phyloP scores from a whole-genome alignment of 2,888 invertebrate genomes.

The Ennomos fuscantarius region DNA sequence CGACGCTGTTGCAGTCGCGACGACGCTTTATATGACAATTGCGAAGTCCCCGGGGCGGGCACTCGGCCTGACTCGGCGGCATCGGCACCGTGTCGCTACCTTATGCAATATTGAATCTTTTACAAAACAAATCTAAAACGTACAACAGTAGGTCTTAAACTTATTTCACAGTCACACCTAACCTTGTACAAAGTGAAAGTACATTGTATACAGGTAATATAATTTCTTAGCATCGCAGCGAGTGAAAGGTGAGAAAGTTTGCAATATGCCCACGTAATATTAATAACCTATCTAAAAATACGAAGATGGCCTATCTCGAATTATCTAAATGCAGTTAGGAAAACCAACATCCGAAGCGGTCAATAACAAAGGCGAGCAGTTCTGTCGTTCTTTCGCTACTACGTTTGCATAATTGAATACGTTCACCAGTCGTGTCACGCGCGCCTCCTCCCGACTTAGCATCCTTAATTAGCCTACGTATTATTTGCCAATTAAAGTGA shows the following conservation, averaged over 20 bases:
- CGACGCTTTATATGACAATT: conserved; percentile 81
- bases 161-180: conserved; percentile 24
- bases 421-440: conserved; percentile 80
- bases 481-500: conserved; percentile 86
- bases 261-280: conserved; percentile 30
- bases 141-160: conserved; percentile 19
- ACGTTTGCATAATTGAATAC: conserved; percentile 84
- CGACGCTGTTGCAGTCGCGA: conserved; percentile 61
- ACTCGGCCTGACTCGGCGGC: conserved; percentile 58
- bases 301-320: conserved; percentile 11
- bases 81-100: conserved; percentile 49
- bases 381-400: conserved; percentile 72
- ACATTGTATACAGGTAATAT: conserved; percentile 44
- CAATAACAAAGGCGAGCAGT: conserved; percentile 54
- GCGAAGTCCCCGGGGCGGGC: conserved; percentile 70
- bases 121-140: conserved; percentile 38
- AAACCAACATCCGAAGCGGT: conserved; percentile 45
- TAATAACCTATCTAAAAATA: conserved; percentile 18
- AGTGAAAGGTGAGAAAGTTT: conserved; percentile 68
- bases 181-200: conserved; percentile 50
- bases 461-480: conserved; percentile 85
- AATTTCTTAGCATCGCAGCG: conserved; percentile 44
- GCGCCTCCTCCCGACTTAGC: conserved; percentile 81
- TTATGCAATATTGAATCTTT: conserved; percentile 51
- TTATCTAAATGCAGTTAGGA: conserved; percentile 18